Evolutionary conservation across 2,113 vertebrate species (phyloP).

Genomic region (Symphodus melops): DNA sequence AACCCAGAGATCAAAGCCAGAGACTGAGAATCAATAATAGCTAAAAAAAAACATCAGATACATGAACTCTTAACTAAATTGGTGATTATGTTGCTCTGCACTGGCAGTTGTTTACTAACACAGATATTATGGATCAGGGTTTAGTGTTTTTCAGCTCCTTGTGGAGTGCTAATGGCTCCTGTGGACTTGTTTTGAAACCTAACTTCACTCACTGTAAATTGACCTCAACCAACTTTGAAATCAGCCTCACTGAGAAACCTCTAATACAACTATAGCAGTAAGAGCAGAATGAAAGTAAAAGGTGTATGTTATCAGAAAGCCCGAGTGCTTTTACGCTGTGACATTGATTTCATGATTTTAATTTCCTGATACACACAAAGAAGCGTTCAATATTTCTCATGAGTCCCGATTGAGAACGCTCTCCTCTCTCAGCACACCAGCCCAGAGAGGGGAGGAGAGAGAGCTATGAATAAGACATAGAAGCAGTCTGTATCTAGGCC

Average conservation of each 20-base stretch:
- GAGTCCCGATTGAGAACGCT: background rate
- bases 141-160: background rate
- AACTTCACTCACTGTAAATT: background rate
- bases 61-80: too few relatives aligned
- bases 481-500: conserved; percentile 51
- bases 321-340: background rate
- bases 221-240: background rate
- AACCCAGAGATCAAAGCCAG: too few relatives aligned
- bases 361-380: conserved; percentile 20
- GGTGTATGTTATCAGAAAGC: background rate
- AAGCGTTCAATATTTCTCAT: conserved; percentile 12
- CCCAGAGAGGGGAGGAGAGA: background rate
- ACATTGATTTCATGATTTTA: conserved; percentile 15
- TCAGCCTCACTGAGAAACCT: background rate
- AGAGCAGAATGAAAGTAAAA: background rate
- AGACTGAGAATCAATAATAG: too few relatives aligned
- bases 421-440: background rate
- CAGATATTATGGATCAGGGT: background rate
- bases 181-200: background rate
- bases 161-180: background rate
- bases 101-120: background rate
- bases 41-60: too few relatives aligned
- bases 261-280: background rate
- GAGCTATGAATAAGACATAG: conserved; percentile 51
- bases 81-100: too few relatives aligned